Evolutionary conservation across 2,797 vertebrate genomes (phyloP).

Genomic region (Ctenosaura bakeri): DNA sequence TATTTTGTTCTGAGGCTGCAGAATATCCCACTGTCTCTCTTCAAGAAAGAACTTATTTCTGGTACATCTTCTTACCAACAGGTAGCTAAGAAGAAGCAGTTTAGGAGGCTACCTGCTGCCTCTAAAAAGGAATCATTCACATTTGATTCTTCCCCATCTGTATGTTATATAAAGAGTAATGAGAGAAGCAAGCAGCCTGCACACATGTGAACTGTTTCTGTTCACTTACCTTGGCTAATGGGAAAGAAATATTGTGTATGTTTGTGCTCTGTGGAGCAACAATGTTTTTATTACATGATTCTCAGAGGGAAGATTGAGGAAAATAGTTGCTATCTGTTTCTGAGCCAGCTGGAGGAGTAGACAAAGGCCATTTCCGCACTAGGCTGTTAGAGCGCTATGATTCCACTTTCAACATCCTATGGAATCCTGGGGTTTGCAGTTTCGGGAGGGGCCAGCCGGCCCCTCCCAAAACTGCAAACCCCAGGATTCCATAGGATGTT

Average conservation of each 20-base stretch:
- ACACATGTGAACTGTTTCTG: not conserved
- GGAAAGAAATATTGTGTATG: not conserved
- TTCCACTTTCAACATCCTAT: too few relatives aligned
- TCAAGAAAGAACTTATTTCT: not conserved
- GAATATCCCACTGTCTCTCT: constrained; percentile 30
- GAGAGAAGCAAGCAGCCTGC: not conserved
- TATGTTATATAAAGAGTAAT: not conserved
- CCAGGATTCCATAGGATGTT: too few relatives aligned
- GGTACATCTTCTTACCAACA: not conserved
- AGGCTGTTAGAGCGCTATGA: too few relatives aligned
- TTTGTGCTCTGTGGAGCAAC: not conserved
- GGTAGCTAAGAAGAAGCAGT: not conserved
- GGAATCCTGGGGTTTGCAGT: too few relatives aligned
- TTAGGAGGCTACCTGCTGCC: constrained; percentile 22
- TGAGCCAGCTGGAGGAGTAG: not conserved
- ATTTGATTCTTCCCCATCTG: not conserved
- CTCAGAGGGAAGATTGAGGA: not conserved
- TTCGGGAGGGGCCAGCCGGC: too few relatives aligned
- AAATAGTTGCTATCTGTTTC: not conserved
- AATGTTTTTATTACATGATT: not conserved
- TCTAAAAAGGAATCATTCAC: not conserved
- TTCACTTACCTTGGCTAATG: not conserved
- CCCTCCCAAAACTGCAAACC: too few relatives aligned
- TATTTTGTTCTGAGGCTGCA: constrained; percentile 19
- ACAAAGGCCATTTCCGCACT: too few relatives aligned